phyloP scores from a whole-genome alignment of 2,888 invertebrate genomes.

The Siphonodentalium dalli region DNA sequence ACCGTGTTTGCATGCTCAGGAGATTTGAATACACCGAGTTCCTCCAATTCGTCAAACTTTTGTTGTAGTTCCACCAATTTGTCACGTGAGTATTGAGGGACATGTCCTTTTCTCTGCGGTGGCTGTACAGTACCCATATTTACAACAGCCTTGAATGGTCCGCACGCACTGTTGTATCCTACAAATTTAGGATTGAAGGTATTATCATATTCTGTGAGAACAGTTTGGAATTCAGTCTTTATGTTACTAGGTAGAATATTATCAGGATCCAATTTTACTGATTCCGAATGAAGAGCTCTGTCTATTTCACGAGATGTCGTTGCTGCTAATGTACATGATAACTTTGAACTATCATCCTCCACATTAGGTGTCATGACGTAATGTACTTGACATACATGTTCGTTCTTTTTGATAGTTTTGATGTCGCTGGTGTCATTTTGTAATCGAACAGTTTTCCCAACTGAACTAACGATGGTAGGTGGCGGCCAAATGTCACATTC shows the following conservation, averaged over 20 bases:
- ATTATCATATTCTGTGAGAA: constrained; percentile 18
- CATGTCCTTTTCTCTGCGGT: constrained; percentile 28
- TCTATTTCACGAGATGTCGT: no score
- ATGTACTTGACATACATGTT: constrained; percentile 6
- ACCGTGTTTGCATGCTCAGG: constrained; percentile 15
- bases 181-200: constrained; percentile 17
- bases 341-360: background rate
- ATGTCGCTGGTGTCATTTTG: constrained; percentile 6
- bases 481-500: constrained; percentile 5
- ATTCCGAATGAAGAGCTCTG: background rate
- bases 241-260: constrained; percentile 2
- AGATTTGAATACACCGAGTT: no score
- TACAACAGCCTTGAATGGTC: constrained; percentile 17
- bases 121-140: constrained; percentile 31
- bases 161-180: constrained; percentile 23
- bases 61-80: constrained; percentile 24
- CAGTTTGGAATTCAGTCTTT: constrained; percentile 5
- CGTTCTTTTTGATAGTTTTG: background rate
- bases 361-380: background rate
- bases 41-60: constrained; percentile 29
- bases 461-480: background rate
- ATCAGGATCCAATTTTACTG: constrained; percentile 20
- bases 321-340: no score
- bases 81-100: constrained; percentile 26
- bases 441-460: no score